These are phyloP conservation scores for Thamnaconus septentrionalis DNA, from an alignment of 2,113 vertebrate genomes.

Conservation along the genomic window DNA sequence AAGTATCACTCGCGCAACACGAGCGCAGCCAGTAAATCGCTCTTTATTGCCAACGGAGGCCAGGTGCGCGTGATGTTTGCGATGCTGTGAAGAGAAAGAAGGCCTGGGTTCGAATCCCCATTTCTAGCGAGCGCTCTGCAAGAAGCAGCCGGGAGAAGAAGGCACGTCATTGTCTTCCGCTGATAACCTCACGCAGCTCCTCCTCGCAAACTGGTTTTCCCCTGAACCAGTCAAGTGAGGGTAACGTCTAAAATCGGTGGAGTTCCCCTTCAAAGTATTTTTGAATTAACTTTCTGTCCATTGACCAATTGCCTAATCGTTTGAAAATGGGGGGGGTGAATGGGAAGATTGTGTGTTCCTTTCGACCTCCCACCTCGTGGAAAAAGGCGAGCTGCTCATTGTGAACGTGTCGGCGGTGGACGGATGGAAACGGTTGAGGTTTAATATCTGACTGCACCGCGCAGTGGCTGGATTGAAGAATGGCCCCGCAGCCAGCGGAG, in stretches of 20 bases:
- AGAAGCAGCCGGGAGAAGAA: too few relatives aligned
- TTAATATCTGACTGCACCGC: conserved; percentile 34
- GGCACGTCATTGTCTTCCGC: too few relatives aligned
- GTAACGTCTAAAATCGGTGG: conserved; percentile 2
- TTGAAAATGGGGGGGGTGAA: background rate
- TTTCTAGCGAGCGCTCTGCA: too few relatives aligned
- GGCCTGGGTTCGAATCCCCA: too few relatives aligned
- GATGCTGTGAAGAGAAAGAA: too few relatives aligned
- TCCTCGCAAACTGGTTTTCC: background rate
- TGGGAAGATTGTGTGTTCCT: background rate
- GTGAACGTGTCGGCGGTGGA: conserved; percentile 28
- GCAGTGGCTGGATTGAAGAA: conserved; percentile 51
- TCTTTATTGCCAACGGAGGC: too few relatives aligned
- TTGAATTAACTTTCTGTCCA: conserved; percentile 7
- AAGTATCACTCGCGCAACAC: too few relatives aligned
- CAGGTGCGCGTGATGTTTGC: too few relatives aligned
- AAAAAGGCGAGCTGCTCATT: background rate
- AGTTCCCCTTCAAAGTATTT: conserved; percentile 13
- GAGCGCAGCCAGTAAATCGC: too few relatives aligned
- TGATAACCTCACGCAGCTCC: background rate
- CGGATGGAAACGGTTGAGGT: conserved; percentile 39
- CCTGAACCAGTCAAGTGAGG: background rate
- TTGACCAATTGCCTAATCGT: conserved; percentile 10
- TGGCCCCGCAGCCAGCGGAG: conserved; percentile 48
- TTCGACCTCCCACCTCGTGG: too few relatives aligned